Conservation (phyloP, 2,888 invertebrate species). For the Habrosyne pyritoides region DNA sequence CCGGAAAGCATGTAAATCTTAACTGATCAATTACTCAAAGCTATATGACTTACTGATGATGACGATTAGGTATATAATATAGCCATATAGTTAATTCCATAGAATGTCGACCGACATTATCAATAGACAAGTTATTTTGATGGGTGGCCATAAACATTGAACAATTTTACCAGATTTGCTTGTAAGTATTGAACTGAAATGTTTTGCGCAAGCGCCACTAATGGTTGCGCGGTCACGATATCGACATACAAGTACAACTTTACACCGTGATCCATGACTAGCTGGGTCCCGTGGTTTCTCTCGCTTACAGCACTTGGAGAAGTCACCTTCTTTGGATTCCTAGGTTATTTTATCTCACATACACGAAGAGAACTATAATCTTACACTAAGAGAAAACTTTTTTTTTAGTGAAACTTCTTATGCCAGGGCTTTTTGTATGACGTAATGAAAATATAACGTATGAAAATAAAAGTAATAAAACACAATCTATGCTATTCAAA, state of each 20-base stretch:
- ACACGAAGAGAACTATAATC: neutral
- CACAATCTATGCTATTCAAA: too few species aligned
- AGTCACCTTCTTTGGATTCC: neutral
- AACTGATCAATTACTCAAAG: too few species aligned
- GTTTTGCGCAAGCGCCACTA: conserved; percentile 53
- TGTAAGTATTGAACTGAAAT: conserved; percentile 44
- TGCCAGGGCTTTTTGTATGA: too few species aligned
- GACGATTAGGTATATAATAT: neutral
- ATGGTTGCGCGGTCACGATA: conserved; percentile 52
- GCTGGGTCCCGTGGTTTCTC: neutral
- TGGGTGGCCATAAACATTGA: conserved; percentile 27
- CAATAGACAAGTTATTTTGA: conserved; percentile 1
- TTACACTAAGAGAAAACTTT: too few species aligned
- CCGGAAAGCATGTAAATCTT: too few species aligned
- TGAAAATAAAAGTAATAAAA: too few species aligned
- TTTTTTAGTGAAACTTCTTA: too few species aligned
- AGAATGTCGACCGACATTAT: neutral
- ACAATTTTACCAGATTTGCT: conserved; percentile 47
- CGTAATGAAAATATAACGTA: too few species aligned
- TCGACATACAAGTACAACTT: conserved; percentile 44
- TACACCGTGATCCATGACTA: conserved; percentile 24
- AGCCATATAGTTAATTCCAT: neutral
- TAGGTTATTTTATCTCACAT: neutral
- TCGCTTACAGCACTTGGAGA: neutral
- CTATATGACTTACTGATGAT: neutral